Evolutionary conservation across 2,888 invertebrate species (phyloP).

Genomic region (Tortrix viridana): DNA sequence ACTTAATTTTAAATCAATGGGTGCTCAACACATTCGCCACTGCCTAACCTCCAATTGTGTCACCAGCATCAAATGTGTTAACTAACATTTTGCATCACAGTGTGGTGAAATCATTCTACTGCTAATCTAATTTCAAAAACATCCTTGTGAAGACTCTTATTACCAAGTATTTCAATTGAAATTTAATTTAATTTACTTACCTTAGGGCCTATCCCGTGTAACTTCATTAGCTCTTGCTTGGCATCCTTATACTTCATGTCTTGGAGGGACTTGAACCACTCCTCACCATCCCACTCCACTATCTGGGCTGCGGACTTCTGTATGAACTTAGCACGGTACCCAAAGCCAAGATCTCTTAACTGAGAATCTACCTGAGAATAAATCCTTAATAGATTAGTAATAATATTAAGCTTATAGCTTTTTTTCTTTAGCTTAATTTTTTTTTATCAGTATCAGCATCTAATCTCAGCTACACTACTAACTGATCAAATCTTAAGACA

Average conservation of each 20-base stretch:
- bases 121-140: background rate
- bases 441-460: too few species aligned
- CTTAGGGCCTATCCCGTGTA: constrained; percentile 97
- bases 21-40: too few species aligned
- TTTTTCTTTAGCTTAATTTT: too few species aligned
- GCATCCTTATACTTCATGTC: constrained; percentile 89
- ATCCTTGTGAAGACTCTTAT: background rate
- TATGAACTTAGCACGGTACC: constrained; percentile 95
- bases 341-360: constrained; percentile 90
- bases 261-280: constrained; percentile 90
- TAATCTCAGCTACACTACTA: too few species aligned
- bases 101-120: too few species aligned
- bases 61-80: too few species aligned
- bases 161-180: background rate
- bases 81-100: too few species aligned
- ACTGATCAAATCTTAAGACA: too few species aligned
- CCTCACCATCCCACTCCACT: constrained; percentile 86
- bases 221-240: constrained; percentile 87
- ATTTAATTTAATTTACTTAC: constrained; percentile 69
- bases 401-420: too few species aligned
- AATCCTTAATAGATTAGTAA: too few species aligned
- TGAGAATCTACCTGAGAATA: constrained; percentile 86
- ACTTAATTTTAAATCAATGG: too few species aligned
- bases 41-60: too few species aligned
- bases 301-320: constrained; percentile 89